Conservation (phyloP, 2,888 invertebrate species). For the Sclerodermus sp. region DNA sequence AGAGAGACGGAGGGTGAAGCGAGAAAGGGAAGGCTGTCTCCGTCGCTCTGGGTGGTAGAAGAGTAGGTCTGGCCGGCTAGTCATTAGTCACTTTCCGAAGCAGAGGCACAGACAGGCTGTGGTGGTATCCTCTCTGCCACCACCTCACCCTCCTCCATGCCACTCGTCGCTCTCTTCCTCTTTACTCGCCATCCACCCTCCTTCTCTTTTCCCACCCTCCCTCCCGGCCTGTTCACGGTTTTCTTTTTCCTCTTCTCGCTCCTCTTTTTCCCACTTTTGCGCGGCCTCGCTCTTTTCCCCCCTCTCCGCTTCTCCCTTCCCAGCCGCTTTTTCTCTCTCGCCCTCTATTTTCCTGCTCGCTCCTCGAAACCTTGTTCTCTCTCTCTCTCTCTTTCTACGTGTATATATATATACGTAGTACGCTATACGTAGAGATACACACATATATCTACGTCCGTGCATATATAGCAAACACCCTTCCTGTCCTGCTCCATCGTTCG, state of each 20-base stretch:
- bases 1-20: not conserved
- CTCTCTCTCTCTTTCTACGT: not conserved
- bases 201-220: constrained; percentile 24
- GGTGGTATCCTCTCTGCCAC: constrained; percentile 38
- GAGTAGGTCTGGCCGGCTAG: constrained; percentile 48
- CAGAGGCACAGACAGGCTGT: constrained; percentile 56
- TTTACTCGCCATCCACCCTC: constrained; percentile 5
- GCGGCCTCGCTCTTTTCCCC: constrained; percentile 9
- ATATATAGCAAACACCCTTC: no score
- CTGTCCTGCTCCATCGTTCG: no score
- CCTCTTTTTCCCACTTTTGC: constrained; percentile 16
- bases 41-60: constrained; percentile 40
- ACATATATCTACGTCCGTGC: no score
- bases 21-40: constrained; percentile 1
- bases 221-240: constrained; percentile 27
- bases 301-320: constrained; percentile 22
- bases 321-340: constrained; percentile 8
- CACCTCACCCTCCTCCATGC: constrained; percentile 21
- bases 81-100: constrained; percentile 59
- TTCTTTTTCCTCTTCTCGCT: constrained; percentile 9
- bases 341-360: constrained; percentile 3
- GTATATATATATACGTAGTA: not conserved
- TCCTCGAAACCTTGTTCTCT: constrained; percentile 14
- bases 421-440: not conserved
- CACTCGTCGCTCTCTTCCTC: constrained; percentile 6